These are phyloP conservation scores for Pterois miles DNA, from an alignment of 2,797 vertebrate genomes.

Conservation along the genomic window DNA sequence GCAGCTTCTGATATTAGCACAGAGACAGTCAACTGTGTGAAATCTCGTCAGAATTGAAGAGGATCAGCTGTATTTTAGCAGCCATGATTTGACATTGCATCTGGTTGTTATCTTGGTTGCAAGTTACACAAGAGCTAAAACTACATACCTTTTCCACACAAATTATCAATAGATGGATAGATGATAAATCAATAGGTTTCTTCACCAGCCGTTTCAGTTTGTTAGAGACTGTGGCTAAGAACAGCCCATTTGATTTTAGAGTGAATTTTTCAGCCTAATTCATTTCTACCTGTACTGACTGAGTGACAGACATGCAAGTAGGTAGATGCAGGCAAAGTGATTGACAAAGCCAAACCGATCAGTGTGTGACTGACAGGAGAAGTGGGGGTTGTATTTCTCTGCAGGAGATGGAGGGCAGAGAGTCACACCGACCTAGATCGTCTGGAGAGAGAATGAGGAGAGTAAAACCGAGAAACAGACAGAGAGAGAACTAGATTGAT, in stretches of 20 bases:
- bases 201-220: not conserved
- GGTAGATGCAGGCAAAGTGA: slow-evolving; percentile 4
- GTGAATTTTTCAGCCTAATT: not conserved
- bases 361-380: slow-evolving; percentile 25
- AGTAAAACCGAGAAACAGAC: not conserved
- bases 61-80: not conserved
- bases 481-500: slow-evolving; percentile 11
- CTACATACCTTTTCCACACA: not conserved
- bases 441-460: not conserved
- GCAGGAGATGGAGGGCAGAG: slow-evolving; percentile 2
- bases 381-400: slow-evolving; percentile 7
- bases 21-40: not conserved
- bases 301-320: slow-evolving; percentile 18
- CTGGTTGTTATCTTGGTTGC: too few species aligned
- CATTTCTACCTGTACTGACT: not conserved
- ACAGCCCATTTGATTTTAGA: not conserved
- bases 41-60: not conserved
- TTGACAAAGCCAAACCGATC: slow-evolving; percentile 38
- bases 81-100: not conserved
- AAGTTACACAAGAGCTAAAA: not conserved
- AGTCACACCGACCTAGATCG: slow-evolving; percentile 26
- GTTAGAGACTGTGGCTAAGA: not conserved
- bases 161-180: not conserved
- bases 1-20: not conserved
- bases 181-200: not conserved